These are phyloP conservation scores for Microdon myrmicae DNA, from an alignment of 2,888 invertebrate genomes.

Conservation along the genomic window DNA sequence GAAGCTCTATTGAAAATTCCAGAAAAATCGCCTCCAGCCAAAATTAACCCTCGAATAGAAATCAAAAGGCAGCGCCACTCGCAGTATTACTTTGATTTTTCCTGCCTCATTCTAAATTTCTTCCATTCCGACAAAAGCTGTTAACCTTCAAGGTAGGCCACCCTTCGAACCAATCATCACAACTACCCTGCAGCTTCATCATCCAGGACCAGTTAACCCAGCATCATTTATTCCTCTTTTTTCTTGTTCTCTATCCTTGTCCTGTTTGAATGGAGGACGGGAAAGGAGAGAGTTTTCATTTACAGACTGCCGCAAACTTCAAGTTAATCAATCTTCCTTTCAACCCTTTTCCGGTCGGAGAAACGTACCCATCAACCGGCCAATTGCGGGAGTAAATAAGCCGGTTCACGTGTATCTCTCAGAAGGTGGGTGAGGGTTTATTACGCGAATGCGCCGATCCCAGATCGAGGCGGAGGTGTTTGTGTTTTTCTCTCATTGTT, in stretches of 20 bases:
- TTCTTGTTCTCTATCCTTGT: constrained; percentile 15
- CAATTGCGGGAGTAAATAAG: constrained; percentile 1
- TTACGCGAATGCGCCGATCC: constrained; percentile 42
- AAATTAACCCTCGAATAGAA: constrained; percentile 45
- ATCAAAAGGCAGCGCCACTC: constrained; percentile 32
- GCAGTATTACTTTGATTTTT: constrained; percentile 25
- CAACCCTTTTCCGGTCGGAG: constrained; percentile 46
- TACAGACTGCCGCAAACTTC: constrained; percentile 50
- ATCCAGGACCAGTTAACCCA: too few relatives aligned
- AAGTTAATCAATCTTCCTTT: constrained; percentile 51
- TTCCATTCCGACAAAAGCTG: constrained; percentile 2
- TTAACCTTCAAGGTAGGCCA: constrained; percentile 25
- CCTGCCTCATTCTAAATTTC: background rate
- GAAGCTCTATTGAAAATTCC: too few relatives aligned
- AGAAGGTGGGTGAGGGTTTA: constrained; percentile 33
- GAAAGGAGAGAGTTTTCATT: constrained; percentile 34
- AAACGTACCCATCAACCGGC: background rate
- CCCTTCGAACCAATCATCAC: constrained; percentile 45
- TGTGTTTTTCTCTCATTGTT: background rate
- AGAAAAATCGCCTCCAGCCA: constrained; percentile 31
- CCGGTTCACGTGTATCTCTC: constrained; percentile 21
- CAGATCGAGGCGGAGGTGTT: constrained; percentile 30
- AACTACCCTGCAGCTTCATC: constrained; percentile 9
- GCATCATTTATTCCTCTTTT: too few relatives aligned
- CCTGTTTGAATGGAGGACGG: constrained; percentile 8